Conservation (phyloP, 1,140 invertebrate species). For the Trissolcus basalis region DNA sequence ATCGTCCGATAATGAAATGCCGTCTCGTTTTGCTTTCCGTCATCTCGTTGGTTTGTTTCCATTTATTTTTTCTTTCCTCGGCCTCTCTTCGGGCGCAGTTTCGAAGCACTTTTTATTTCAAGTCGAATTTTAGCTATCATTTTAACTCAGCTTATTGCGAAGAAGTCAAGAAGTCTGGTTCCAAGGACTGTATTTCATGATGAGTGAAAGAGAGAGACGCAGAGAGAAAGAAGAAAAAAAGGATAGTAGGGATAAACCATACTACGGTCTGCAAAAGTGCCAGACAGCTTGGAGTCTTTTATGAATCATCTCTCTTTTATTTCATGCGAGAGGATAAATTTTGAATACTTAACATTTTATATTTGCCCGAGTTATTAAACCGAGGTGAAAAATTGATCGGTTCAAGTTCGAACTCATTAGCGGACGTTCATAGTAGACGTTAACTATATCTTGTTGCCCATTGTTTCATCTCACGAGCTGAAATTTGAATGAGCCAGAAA, state of each 20-base stretch:
- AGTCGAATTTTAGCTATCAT: conserved; percentile 26
- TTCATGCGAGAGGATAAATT: conserved; percentile 28
- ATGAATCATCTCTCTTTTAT: conserved; percentile 60
- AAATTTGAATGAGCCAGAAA: no score
- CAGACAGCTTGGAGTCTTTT: conserved; percentile 75
- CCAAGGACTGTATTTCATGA: conserved; percentile 57
- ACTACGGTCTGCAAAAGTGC: conserved; percentile 65
- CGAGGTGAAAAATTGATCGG: no score
- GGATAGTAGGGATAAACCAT: conserved; percentile 63
- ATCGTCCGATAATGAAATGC: no score
- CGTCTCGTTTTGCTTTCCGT: not conserved
- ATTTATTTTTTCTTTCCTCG: not conserved
- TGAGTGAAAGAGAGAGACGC: conserved; percentile 11
- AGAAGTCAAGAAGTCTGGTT: conserved; percentile 60
- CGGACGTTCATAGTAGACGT: no score
- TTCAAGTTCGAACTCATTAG: no score
- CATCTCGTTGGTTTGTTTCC: no score
- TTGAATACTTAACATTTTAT: conserved; percentile 20
- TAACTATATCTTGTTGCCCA: no score
- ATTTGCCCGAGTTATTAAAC: not conserved
- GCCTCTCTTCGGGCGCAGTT: not conserved
- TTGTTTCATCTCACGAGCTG: no score
- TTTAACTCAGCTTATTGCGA: conserved; percentile 55
- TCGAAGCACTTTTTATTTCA: not conserved
- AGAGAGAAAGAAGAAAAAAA: conserved; percentile 40